phyloP scores from a whole-genome alignment of 2,888 invertebrate species.

The Xestia c-nigrum region DNA sequence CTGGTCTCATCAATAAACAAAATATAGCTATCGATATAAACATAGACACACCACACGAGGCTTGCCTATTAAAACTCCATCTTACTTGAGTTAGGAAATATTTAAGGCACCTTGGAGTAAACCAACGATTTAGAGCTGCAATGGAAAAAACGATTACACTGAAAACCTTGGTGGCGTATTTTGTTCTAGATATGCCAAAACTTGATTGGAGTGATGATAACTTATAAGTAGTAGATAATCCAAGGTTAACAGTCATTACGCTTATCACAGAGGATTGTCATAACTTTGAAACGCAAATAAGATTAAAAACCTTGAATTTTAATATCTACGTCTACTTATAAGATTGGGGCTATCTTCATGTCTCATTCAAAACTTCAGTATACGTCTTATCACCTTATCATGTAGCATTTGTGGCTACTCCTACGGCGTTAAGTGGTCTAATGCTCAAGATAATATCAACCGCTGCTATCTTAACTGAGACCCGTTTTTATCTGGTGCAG shows the following conservation, averaged over 20 bases:
- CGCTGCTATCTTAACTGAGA: slow-evolving; percentile 66
- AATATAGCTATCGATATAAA: slow-evolving; percentile 37
- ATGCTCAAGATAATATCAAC: slow-evolving; percentile 46
- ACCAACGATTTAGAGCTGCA: background rate
- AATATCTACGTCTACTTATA: background rate
- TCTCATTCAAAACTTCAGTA: slow-evolving; percentile 32
- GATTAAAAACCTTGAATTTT: slow-evolving; percentile 3
- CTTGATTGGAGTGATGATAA: slow-evolving; percentile 3
- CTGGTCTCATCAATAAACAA: slow-evolving; percentile 48
- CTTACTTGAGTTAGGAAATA: background rate
- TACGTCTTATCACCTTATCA: slow-evolving; percentile 34
- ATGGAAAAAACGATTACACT: background rate
- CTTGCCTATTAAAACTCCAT: slow-evolving; percentile 17
- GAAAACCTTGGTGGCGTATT: slow-evolving; percentile 1
- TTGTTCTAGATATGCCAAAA: background rate
- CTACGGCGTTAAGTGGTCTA: slow-evolving; percentile 27
- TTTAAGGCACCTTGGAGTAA: background rate
- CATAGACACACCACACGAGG: slow-evolving; percentile 5
- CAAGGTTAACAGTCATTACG: slow-evolving; percentile 19
- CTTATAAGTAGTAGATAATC: background rate
- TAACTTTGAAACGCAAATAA: background rate
- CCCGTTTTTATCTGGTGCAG: slow-evolving; percentile 63
- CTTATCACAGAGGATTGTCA: slow-evolving; percentile 36
- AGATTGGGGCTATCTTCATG: slow-evolving; percentile 7
- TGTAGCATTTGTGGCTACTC: slow-evolving; percentile 21